These are phyloP conservation scores for Chondrosia reniformis DNA, from an alignment of 37 sponge, comb jelly and placozoan species.

Conservation along the genomic window DNA sequence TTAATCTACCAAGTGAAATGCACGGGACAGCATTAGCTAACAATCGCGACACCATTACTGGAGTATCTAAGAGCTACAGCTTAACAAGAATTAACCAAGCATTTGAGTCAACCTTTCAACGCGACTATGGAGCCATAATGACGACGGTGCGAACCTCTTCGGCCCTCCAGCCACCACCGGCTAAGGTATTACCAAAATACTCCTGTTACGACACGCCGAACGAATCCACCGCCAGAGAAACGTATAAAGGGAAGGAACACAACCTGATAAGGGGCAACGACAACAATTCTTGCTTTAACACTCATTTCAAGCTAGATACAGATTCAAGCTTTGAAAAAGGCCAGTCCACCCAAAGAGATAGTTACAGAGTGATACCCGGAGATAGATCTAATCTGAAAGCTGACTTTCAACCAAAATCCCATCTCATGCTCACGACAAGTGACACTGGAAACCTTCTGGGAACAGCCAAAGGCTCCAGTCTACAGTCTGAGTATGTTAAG, in stretches of 20 bases:
- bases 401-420: not conserved
- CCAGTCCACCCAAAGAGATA: slow-evolving; percentile 5
- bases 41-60: slow-evolving; percentile 20
- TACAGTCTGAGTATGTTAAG: not conserved
- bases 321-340: not conserved
- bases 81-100: slow-evolving; percentile 1
- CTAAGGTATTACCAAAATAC: slow-evolving; percentile 7
- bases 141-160: not conserved
- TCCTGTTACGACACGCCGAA: slow-evolving; percentile 4
- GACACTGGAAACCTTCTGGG: slow-evolving; percentile 4
- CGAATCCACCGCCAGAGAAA: slow-evolving; percentile 8
- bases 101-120: slow-evolving; percentile 17
- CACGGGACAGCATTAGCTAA: too few species aligned
- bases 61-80: not conserved
- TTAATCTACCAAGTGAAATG: too few species aligned
- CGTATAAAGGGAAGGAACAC: not conserved
- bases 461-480: not conserved
- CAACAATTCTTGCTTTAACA: not conserved
- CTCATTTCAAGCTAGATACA: slow-evolving; percentile 11
- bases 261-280: not conserved
- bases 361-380: not conserved
- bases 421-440: slow-evolving; percentile 3
- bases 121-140: not conserved
- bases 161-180: not conserved
- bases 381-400: not conserved